These are phyloP conservation scores for Dione vanillae DNA, from an alignment of 2,888 invertebrate genomes.

Conservation along the genomic window DNA sequence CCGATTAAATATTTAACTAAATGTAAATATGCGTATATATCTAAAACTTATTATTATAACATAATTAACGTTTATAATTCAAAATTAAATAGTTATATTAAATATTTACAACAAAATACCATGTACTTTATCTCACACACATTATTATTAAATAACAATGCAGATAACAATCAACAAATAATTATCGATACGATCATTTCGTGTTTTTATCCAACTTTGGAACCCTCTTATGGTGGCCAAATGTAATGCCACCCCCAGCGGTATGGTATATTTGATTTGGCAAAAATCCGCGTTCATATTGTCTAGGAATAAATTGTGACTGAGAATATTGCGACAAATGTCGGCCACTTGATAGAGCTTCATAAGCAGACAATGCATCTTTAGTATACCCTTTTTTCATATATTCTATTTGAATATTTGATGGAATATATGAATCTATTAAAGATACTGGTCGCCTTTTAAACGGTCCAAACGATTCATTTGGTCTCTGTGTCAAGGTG, in stretches of 20 bases:
- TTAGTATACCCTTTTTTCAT: slow-evolving; percentile 74
- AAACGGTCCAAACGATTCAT: slow-evolving; percentile 58
- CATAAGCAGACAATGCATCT: slow-evolving; percentile 73
- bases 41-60: slow-evolving; percentile 1
- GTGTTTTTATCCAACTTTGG: slow-evolving; percentile 58
- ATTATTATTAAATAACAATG: background rate
- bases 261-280: slow-evolving; percentile 82
- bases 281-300: slow-evolving; percentile 76
- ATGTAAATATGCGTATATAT: slow-evolving; percentile 17
- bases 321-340: slow-evolving; percentile 56
- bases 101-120: slow-evolving; percentile 11
- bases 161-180: slow-evolving; percentile 1
- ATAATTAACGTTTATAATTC: slow-evolving; percentile 17
- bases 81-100: slow-evolving; percentile 29
- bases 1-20: slow-evolving; percentile 41
- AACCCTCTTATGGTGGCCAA: slow-evolving; percentile 74
- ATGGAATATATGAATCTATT: slow-evolving; percentile 85
- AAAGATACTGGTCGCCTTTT: slow-evolving; percentile 79
- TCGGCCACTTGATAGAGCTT: slow-evolving; percentile 69
- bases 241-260: slow-evolving; percentile 72
- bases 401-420: slow-evolving; percentile 80
- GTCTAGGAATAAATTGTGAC: slow-evolving; percentile 58
- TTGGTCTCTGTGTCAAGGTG: slow-evolving; percentile 59
- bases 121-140: background rate
- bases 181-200: slow-evolving; percentile 49